phyloP scores from a whole-genome alignment of 2,888 invertebrate genomes.

The Latrodectus hesperus region DNA sequence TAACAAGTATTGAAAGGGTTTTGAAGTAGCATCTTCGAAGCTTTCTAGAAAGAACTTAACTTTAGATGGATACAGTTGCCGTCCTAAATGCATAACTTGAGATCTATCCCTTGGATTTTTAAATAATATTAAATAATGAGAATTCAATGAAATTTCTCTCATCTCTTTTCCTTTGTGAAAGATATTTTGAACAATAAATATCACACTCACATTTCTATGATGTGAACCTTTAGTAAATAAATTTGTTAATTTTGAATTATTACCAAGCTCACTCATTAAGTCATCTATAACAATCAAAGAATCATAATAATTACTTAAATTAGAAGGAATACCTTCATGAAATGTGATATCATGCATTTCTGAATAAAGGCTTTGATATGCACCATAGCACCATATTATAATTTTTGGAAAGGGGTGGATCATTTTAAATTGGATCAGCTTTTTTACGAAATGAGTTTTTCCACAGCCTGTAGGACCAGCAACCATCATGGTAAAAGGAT shows the following conservation, averaged over 20 bases:
- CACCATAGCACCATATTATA: conserved; percentile 42
- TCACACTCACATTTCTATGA: conserved; percentile 30
- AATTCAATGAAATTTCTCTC: conserved; percentile 45
- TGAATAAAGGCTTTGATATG: conserved; percentile 8
- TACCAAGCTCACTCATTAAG: conserved; percentile 21
- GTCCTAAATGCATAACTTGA: conserved; percentile 30
- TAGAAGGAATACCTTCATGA: conserved; percentile 8
- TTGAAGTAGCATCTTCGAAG: conserved; percentile 19
- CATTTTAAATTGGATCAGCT: conserved; percentile 14
- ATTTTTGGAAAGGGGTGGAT: conserved; percentile 2
- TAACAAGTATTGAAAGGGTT: not conserved
- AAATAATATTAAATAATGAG: conserved; percentile 51
- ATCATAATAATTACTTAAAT: conserved; percentile 1
- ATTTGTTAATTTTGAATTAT: conserved; percentile 24
- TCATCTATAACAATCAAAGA: conserved; percentile 31
- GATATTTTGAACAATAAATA: conserved; percentile 49
- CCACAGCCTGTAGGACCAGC: conserved; percentile 27
- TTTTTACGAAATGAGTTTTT: conserved; percentile 33
- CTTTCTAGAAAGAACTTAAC: not conserved
- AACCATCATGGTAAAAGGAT: conserved; percentile 22
- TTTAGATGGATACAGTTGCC: conserved; percentile 23
- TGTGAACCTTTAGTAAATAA: conserved; percentile 47
- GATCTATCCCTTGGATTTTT: conserved; percentile 40
- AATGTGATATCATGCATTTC: not conserved
- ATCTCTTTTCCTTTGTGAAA: conserved; percentile 15